A percentile compares a stretch with the other conserved stretches of the same genome.
phyloP scores from a whole-genome alignment of 2,797 vertebrate genomes.

The Eulemur mongoz region DNA sequence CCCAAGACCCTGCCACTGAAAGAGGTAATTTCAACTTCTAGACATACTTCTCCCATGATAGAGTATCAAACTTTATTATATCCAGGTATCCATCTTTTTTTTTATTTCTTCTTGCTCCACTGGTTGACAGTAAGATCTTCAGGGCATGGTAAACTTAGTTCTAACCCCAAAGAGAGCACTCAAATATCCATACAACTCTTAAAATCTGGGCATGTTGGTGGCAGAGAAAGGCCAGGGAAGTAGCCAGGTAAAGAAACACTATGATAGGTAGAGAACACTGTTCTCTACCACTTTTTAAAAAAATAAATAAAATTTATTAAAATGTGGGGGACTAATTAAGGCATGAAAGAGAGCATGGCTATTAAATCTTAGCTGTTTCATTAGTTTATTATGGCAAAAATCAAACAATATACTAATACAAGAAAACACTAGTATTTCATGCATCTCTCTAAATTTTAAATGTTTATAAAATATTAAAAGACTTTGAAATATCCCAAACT shows the following conservation, averaged over 20 bases:
- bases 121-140: not conserved
- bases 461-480: not conserved
- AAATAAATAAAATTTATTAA: not conserved
- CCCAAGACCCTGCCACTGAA: not conserved
- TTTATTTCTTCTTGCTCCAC: not conserved
- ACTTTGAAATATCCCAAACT: not conserved
- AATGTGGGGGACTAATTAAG: not conserved
- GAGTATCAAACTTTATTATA: not conserved
- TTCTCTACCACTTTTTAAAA: not conserved
- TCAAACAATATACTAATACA: not conserved
- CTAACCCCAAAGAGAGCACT: not conserved
- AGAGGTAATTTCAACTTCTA: constrained; percentile 18
- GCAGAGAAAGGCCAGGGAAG: not conserved
- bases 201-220: not conserved
- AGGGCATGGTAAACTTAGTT: not conserved
- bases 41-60: not conserved
- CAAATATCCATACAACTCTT: not conserved
- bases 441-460: constrained; percentile 35
- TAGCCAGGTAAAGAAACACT: not conserved
- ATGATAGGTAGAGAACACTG: not conserved
- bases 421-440: not conserved
- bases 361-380: not conserved
- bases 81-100: not conserved
- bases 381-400: constrained; percentile 13
- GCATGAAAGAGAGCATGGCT: not conserved